Percentiles rank a stretch among this genome's conserved stretches.
phyloP scores from a whole-genome alignment of 2,888 invertebrate genomes.

The Napeogenes inachia region DNA sequence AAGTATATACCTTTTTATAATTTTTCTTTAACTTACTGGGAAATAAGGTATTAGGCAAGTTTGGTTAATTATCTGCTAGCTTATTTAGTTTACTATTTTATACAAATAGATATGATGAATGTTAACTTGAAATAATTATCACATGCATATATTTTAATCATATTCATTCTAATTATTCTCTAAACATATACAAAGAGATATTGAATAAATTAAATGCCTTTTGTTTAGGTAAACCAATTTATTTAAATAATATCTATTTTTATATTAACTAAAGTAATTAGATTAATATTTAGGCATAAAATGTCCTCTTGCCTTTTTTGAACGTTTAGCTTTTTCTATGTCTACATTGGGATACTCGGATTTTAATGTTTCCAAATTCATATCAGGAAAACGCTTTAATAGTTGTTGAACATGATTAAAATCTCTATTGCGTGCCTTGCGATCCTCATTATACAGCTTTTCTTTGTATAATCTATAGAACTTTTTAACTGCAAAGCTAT shows the following conservation, averaged over 20 bases:
- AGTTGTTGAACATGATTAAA: slow-evolving; percentile 83
- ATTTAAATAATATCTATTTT: slow-evolving; percentile 13
- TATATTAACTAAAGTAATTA: slow-evolving; percentile 8
- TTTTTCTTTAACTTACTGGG: no score
- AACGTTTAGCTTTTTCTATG: slow-evolving; percentile 79
- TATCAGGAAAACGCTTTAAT: slow-evolving; percentile 85
- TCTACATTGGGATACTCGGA: slow-evolving; percentile 86
- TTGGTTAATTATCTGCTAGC: no score
- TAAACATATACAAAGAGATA: neutral
- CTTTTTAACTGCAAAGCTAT: slow-evolving; percentile 79
- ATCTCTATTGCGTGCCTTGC: slow-evolving; percentile 78
- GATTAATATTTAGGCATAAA: slow-evolving; percentile 68
- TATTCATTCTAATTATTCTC: no score
- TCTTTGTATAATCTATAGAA: slow-evolving; percentile 79
- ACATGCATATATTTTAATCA: no score
- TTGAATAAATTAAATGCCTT: neutral
- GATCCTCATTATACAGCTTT: slow-evolving; percentile 77
- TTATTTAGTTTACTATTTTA: no score
- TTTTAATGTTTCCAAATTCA: slow-evolving; percentile 83
- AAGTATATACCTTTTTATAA: no score
- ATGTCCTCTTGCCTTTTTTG: slow-evolving; percentile 80
- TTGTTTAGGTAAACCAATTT: neutral
- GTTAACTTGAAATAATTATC: no score
- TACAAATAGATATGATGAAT: no score
- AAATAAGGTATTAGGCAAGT: no score